Evolutionary conservation across 2,888 invertebrate genomes (phyloP).

Genomic region (Epirrhoe alternata): DNA sequence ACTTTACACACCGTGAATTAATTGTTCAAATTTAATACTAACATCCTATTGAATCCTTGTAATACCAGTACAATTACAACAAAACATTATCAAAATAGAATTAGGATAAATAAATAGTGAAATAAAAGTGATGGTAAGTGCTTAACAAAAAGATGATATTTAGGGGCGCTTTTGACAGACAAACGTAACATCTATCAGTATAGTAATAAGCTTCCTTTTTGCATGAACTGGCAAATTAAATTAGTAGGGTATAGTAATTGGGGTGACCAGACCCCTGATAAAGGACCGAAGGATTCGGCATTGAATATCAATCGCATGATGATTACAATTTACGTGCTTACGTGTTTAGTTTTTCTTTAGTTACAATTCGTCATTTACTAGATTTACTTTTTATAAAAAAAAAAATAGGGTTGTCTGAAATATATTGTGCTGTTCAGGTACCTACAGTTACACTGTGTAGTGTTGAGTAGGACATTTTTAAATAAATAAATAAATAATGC

Average conservation of each 20-base stretch:
- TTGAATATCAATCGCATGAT: background rate
- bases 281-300: conserved; percentile 9
- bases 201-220: conserved; percentile 13
- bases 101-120: conserved; percentile 76
- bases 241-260: conserved; percentile 39
- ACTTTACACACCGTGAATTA: conserved; percentile 25
- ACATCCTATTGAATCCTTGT: conserved; percentile 50
- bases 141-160: conserved; percentile 60
- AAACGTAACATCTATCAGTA: conserved; percentile 7
- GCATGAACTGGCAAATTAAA: conserved; percentile 17
- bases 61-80: conserved; percentile 45
- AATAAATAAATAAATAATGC: too few species aligned
- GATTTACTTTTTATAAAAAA: too few species aligned
- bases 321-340: background rate
- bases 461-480: too few species aligned
- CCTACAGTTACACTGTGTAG: too few species aligned
- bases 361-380: too few species aligned
- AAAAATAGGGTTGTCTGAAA: too few species aligned
- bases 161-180: conserved; percentile 29
- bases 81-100: conserved; percentile 72
- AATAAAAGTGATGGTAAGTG: conserved; percentile 75
- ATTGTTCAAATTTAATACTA: conserved; percentile 33
- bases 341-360: too few species aligned
- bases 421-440: too few species aligned
- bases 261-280: conserved; percentile 26